A percentile compares a stretch with the other conserved stretches of the same genome.
These are phyloP conservation scores for Tipula confusa DNA, from an alignment of 2,888 invertebrate genomes.

Conservation along the genomic window DNA sequence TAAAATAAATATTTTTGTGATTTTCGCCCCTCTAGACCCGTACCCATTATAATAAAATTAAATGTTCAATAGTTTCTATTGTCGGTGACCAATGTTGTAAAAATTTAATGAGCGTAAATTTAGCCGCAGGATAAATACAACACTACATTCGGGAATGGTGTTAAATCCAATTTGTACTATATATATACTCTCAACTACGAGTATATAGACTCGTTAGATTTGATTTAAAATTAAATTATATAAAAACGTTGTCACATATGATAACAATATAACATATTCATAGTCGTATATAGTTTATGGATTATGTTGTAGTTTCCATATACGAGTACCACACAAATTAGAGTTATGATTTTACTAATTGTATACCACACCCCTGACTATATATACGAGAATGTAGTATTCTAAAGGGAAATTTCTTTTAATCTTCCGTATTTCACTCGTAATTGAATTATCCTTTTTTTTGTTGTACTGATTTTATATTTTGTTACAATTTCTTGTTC, in stretches of 20 bases:
- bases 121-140: constrained; percentile 8
- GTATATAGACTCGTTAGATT: not conserved
- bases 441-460: constrained; percentile 3
- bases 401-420: not conserved
- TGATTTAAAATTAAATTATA: not conserved
- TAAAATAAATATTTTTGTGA: not conserved
- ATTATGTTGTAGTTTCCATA: not conserved
- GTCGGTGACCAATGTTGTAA: not conserved
- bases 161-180: not conserved
- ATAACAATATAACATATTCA: not conserved
- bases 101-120: constrained; percentile 29
- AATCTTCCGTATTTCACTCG: constrained; percentile 15
- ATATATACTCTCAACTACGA: no score
- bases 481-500: not conserved
- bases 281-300: not conserved
- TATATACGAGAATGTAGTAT: not conserved
- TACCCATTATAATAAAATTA: not conserved
- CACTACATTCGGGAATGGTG: not conserved
- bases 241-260: not conserved
- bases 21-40: no score
- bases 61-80: not conserved
- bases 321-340: constrained; percentile 12
- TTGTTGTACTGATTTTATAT: not conserved
- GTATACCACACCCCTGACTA: not conserved
- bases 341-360: not conserved